phyloP scores from a whole-genome alignment of 2,113 vertebrate genomes.

The Miniopterus natalensis region DNA sequence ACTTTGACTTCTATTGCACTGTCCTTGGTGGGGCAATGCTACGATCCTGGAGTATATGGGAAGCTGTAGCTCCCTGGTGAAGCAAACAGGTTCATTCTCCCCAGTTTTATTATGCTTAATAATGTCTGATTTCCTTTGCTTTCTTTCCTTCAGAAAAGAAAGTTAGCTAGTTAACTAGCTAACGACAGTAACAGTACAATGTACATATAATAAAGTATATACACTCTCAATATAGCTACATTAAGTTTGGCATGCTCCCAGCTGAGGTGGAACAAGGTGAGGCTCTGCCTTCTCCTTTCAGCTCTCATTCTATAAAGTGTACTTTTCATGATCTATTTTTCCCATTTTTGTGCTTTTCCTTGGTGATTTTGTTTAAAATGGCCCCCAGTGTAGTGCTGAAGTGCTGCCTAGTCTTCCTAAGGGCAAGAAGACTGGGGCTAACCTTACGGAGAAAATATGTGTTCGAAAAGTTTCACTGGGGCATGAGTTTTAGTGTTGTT shows the following conservation, averaged over 20 bases:
- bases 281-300: not conserved
- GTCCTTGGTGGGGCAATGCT: no score
- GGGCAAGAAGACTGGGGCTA: not conserved
- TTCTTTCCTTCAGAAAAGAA: no score
- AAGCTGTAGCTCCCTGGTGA: no score
- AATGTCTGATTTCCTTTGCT: no score
- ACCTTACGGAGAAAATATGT: not conserved
- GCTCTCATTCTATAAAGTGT: not conserved
- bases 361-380: conserved; percentile 1
- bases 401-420: not conserved
- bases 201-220: not conserved
- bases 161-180: no score
- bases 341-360: not conserved
- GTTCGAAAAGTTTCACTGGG: not conserved
- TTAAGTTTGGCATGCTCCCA: not conserved
- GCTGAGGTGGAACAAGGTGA: not conserved
- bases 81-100: no score
- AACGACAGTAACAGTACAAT: not conserved
- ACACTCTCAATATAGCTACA: not conserved
- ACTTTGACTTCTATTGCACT: no score
- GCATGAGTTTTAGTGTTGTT: not conserved
- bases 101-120: no score
- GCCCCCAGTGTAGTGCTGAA: not conserved
- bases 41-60: no score
- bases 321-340: not conserved